phyloP scores from a whole-genome alignment of 2,113 vertebrate genomes.

The Desmodus rotundus region DNA sequence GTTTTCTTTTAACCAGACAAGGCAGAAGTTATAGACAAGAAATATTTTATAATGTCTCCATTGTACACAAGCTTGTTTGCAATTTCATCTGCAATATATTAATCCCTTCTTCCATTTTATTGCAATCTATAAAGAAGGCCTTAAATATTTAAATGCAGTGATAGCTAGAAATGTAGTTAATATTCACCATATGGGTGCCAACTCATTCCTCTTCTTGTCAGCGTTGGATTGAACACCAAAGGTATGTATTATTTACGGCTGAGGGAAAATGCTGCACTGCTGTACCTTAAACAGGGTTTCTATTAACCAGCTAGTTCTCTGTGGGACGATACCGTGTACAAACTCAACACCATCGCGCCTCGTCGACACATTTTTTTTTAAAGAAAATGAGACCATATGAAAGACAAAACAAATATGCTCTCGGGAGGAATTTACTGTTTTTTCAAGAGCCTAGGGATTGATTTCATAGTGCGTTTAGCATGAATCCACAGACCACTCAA shows the following conservation, averaged over 20 bases:
- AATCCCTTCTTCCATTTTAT: slow-evolving; percentile 52
- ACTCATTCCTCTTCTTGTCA: slow-evolving; percentile 67
- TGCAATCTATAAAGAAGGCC: slow-evolving; percentile 48
- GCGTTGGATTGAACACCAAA: slow-evolving; percentile 62
- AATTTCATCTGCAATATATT: slow-evolving; percentile 44
- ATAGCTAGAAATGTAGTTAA: slow-evolving; percentile 66
- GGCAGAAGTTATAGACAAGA: slow-evolving; percentile 27
- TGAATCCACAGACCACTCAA: background rate
- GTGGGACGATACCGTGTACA: slow-evolving; percentile 38
- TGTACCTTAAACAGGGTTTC: slow-evolving; percentile 63
- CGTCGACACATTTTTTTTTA: background rate
- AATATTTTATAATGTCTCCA: slow-evolving; percentile 40
- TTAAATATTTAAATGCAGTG: slow-evolving; percentile 65
- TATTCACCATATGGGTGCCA: slow-evolving; percentile 55
- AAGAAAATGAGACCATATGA: slow-evolving; percentile 47
- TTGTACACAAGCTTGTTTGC: slow-evolving; percentile 20
- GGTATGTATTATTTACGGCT: slow-evolving; percentile 69
- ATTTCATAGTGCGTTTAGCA: background rate
- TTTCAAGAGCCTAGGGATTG: background rate
- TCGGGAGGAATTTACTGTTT: background rate
- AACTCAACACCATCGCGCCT: background rate
- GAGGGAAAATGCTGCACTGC: slow-evolving; percentile 54
- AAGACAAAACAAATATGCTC: slow-evolving; percentile 48
- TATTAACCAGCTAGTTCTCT: slow-evolving; percentile 44
- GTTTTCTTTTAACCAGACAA: slow-evolving; percentile 37